A percentile compares a stretch with the other conserved stretches of the same genome.
Conservation (phyloP, 2,888 invertebrate species). For the Smittia aterrima region DNA sequence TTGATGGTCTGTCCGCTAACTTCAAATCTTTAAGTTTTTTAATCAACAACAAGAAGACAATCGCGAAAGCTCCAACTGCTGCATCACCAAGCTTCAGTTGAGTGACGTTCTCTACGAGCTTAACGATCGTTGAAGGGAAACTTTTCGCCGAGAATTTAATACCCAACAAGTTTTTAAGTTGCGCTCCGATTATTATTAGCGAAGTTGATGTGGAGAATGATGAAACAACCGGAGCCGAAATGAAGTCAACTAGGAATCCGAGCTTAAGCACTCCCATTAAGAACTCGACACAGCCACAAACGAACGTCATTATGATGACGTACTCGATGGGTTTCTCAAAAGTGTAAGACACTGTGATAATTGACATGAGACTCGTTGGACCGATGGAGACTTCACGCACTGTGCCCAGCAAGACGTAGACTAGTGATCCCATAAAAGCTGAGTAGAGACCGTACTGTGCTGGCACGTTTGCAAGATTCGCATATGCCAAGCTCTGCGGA, state of each 20-base stretch:
- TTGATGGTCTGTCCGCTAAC: neutral
- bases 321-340: conserved; percentile 68
- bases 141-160: conserved; percentile 66
- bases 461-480: conserved; percentile 77
- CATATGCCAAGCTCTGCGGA: conserved; percentile 91
- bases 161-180: conserved; percentile 73
- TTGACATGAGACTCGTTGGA: conserved; percentile 91
- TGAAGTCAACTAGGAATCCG: conserved; percentile 80
- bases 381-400: conserved; percentile 84
- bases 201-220: conserved; percentile 85
- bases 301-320: conserved; percentile 72
- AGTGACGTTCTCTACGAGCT: conserved; percentile 55
- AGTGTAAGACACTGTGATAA: conserved; percentile 75
- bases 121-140: conserved; percentile 61
- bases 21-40: conserved; percentile 5
- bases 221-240: conserved; percentile 77
- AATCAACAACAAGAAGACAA: conserved; percentile 59
- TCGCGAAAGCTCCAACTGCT: conserved; percentile 64
- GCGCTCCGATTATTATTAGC: conserved; percentile 71
- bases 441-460: conserved; percentile 76
- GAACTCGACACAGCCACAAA: conserved; percentile 74
- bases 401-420: conserved; percentile 85
- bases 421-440: conserved; percentile 82
- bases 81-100: conserved; percentile 63
- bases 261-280: conserved; percentile 78